Evolutionary conservation across 2,113 vertebrate species (phyloP).

Genomic region (Heterochromis multidens): DNA sequence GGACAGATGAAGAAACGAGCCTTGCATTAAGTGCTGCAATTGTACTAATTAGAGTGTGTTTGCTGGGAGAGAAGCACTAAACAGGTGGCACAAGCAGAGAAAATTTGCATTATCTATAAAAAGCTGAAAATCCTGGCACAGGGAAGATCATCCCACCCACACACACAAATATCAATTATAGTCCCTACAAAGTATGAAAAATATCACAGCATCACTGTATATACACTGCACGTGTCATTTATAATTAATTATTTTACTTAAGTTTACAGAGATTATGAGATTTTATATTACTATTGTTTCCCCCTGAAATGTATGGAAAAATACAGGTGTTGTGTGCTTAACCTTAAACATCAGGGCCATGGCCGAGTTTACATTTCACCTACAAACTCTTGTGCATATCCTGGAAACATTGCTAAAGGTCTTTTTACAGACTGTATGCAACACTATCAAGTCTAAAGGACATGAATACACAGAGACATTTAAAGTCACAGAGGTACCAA

Average conservation of each 20-base stretch:
- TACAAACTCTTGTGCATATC: background rate
- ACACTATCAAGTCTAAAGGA: background rate
- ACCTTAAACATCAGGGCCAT: background rate
- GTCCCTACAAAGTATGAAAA: conserved; percentile 28
- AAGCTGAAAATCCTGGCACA: conserved; percentile 36
- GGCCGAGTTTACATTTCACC: background rate
- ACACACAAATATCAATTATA: background rate
- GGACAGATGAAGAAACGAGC: background rate
- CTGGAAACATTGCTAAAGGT: background rate
- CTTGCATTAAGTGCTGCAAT: background rate
- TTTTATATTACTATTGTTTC: background rate
- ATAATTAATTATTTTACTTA: background rate
- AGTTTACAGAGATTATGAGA: background rate
- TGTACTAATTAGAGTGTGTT: background rate
- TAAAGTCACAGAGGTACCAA: background rate
- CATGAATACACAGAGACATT: background rate
- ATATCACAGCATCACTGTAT: background rate
- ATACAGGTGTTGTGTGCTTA: background rate
- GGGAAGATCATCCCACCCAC: background rate
- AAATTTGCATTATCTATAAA: conserved; percentile 59
- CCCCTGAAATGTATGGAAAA: background rate
- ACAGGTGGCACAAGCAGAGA: conserved; percentile 10
- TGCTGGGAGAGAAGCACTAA: background rate
- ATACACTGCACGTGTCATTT: background rate
- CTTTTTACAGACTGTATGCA: background rate